Conservation (phyloP, 35 echinoderm and acorn worm species). For the Holothuria glaberrima region DNA sequence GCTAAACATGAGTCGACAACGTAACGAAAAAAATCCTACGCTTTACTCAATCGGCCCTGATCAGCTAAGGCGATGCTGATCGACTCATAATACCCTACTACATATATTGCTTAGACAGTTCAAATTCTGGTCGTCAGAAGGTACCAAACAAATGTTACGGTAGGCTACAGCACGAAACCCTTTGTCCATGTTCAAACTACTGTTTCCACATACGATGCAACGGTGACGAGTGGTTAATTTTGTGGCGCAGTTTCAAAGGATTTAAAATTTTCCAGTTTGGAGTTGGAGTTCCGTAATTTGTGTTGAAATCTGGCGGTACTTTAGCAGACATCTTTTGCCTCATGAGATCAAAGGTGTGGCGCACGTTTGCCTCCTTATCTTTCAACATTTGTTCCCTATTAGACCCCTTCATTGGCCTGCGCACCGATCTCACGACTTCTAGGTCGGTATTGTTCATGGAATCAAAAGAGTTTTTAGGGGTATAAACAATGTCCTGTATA, state of each 20-base stretch:
- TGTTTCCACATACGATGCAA: slow-evolving; percentile 87
- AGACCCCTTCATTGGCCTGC: slow-evolving; percentile 89
- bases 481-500: slow-evolving; percentile 61
- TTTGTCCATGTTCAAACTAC: not conserved
- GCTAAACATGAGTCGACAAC: no score
- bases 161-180: no score
- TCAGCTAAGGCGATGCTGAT: no score
- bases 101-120: no score
- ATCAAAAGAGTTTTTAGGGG: not conserved
- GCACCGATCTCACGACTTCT: slow-evolving; percentile 79
- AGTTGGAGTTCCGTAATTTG: slow-evolving; percentile 92
- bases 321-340: slow-evolving; percentile 82
- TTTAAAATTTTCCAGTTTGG: slow-evolving; percentile 99
- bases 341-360: slow-evolving; percentile 87
- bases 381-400: slow-evolving; percentile 91
- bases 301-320: slow-evolving; percentile 87
- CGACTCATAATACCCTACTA: no score
- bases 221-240: slow-evolving; percentile 84
- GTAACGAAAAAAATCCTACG: no score
- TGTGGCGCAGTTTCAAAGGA: slow-evolving; percentile 91
- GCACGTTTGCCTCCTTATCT: slow-evolving; percentile 87
- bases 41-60: no score
- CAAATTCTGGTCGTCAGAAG: no score
- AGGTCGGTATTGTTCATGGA: slow-evolving; percentile 63
- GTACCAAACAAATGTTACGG: no score